Evolutionary conservation across 2,888 invertebrate genomes (phyloP).

Genomic region (Saturnia pavonia): DNA sequence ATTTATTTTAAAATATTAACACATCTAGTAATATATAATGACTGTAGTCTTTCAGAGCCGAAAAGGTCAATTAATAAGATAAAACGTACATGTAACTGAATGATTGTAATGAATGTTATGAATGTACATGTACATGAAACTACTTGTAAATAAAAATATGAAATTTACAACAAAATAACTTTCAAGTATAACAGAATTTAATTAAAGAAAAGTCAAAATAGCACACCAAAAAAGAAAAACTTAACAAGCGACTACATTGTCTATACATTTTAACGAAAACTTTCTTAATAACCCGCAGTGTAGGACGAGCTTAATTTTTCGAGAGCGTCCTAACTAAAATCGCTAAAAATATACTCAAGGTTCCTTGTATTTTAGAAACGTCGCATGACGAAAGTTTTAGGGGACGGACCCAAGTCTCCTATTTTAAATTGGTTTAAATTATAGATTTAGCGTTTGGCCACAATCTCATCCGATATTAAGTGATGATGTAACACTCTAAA

Average conservation of each 20-base stretch:
- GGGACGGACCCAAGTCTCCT: neutral
- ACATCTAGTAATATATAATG: no score
- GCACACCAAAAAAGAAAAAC: conserved; percentile 24
- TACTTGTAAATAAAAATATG: no score
- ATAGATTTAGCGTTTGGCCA: no score
- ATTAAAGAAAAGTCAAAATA: neutral
- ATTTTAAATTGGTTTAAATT: neutral
- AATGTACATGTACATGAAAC: no score
- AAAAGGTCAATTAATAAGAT: no score
- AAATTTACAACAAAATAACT: no score
- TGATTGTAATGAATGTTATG: no score
- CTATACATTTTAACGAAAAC: conserved; percentile 53
- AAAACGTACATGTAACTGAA: no score
- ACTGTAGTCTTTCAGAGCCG: no score
- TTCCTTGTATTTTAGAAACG: conserved; percentile 16
- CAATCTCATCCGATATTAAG: no score
- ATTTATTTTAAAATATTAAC: no score
- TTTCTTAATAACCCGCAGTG: conserved; percentile 43
- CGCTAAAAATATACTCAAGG: conserved; percentile 45
- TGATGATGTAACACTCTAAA: no score
- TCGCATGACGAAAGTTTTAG: neutral
- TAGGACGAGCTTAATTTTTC: conserved; percentile 47
- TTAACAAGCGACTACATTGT: conserved; percentile 32
- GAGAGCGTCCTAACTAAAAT: conserved; percentile 26
- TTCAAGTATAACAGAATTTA: neutral